Conservation (phyloP, 2,888 invertebrate genomes). For the Hemicrepidius hirtus region DNA sequence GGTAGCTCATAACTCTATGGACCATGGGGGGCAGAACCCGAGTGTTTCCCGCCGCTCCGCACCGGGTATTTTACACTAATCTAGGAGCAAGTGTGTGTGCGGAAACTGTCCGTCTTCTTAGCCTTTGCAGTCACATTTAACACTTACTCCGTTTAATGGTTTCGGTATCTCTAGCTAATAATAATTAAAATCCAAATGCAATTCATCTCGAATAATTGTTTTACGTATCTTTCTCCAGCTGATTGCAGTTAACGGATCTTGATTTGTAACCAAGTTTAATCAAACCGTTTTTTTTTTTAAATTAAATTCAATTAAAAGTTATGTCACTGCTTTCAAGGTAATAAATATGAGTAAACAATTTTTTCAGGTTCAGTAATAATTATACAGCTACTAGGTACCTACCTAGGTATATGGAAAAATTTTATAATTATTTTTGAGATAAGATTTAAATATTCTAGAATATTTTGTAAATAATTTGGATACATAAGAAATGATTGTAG, state of each 20-base stretch:
- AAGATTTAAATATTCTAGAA: no score
- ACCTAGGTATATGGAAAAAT: no score
- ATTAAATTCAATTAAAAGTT: not conserved
- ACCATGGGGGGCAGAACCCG: constrained; percentile 50
- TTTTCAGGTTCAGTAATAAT: not conserved
- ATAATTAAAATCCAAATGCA: constrained; percentile 41
- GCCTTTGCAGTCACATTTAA: constrained; percentile 23
- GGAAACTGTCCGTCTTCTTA: constrained; percentile 43
- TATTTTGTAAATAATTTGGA: no score
- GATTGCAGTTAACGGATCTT: not conserved
- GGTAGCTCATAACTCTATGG: constrained; percentile 49
- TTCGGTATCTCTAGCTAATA: constrained; percentile 11
- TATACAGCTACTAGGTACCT: no score
- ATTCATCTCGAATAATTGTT: constrained; percentile 35
- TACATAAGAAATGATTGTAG: no score
- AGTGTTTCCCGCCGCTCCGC: constrained; percentile 49
- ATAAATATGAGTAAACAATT: constrained; percentile 4
- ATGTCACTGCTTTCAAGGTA: constrained; percentile 16
- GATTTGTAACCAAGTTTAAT: not conserved
- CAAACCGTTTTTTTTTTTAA: not conserved
- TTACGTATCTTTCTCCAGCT: not conserved
- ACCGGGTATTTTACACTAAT: constrained; percentile 41
- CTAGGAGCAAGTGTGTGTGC: constrained; percentile 46
- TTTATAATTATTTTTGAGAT: no score
- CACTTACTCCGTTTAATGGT: constrained; percentile 22